Conservation (phyloP, 2,797 vertebrate species). For the Acanthis flammea region DNA sequence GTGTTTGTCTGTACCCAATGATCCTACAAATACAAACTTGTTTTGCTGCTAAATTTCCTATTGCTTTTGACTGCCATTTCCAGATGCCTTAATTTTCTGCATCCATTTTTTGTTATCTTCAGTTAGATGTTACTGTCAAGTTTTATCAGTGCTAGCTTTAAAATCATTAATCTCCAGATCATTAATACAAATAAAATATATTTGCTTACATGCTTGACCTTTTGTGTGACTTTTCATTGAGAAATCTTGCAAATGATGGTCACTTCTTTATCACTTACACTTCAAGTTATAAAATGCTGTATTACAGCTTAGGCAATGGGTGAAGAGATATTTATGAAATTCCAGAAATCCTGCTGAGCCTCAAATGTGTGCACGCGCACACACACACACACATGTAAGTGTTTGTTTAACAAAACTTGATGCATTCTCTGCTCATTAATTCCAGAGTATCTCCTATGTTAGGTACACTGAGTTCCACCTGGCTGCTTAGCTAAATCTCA, state of each 20-base stretch:
- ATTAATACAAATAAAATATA: not conserved
- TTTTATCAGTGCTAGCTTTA: not conserved
- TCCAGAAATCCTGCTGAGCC: not conserved
- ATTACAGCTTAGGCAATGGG: not conserved
- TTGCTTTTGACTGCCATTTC: not conserved
- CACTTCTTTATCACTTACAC: not conserved
- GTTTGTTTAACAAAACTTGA: not conserved
- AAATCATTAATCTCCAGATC: not conserved
- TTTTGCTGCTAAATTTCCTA: not conserved
- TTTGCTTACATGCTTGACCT: not conserved
- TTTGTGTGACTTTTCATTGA: not conserved
- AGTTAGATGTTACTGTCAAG: not conserved
- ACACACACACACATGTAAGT: rapidly evolving
- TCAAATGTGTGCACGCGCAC: not conserved
- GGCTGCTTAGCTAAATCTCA: not conserved
- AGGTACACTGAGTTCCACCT: not conserved
- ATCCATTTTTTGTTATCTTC: not conserved
- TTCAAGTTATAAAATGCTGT: not conserved
- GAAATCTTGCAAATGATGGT: not conserved
- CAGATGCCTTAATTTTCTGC: not conserved
- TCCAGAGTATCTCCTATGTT: not conserved
- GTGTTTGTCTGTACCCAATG: not conserved
- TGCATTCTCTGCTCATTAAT: not conserved
- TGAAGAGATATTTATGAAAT: not conserved
- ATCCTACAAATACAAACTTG: not conserved